Evolutionary conservation across 2,888 invertebrate genomes (phyloP), one percentile per base, ranked within the genome.

Genomic region (Copidosoma aretas): DNA sequence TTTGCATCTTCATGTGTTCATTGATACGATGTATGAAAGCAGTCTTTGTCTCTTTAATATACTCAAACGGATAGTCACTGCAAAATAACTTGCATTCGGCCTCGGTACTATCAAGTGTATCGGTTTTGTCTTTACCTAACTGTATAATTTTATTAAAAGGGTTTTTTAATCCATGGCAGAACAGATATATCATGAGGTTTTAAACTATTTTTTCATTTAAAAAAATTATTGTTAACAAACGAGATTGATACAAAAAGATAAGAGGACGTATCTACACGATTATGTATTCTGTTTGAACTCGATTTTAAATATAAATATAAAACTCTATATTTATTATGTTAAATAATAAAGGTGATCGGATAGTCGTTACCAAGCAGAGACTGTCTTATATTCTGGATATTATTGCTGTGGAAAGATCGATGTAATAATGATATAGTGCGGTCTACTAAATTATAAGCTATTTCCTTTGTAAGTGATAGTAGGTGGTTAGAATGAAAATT

Each of bases 11-110:
- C 63, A 60, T 56, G 46, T 67, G 66, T 60, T 70, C 63, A 24
- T 60, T 62, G 0, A 69, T 25, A 24, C 61, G 10, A 14, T 41
- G 49, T 53, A 51, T 62, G 0, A 70, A 32, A 53, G 15, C 25
- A 25, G 53, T 56, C 49, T 62, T 70, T 2, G 71, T 71, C 22
- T 64, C 59, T 3, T 59, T 62, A 17, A 71, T 68, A 43, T 68
- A 68, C 0, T 49, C 19, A 8, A 54, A 41, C 0, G 60, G 32
- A 25, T 62, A 71, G 24, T 59, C 62, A 2, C 17, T 43, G 46
- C 64, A 67, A 1, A 52, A 46, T 17, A 67, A 54, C 57, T 64
- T 57, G 46, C 67, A 64, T 1, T 64, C 61, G 14, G 61, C 57
- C 22, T 58, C 60, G 1, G 58, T 59, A 12, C 21, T n/a, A 17